Evolutionary conservation across 1,140 invertebrate species (phyloP), one percentile per base, ranked within the genome.

Genomic region (Apis laboriosa): DNA sequence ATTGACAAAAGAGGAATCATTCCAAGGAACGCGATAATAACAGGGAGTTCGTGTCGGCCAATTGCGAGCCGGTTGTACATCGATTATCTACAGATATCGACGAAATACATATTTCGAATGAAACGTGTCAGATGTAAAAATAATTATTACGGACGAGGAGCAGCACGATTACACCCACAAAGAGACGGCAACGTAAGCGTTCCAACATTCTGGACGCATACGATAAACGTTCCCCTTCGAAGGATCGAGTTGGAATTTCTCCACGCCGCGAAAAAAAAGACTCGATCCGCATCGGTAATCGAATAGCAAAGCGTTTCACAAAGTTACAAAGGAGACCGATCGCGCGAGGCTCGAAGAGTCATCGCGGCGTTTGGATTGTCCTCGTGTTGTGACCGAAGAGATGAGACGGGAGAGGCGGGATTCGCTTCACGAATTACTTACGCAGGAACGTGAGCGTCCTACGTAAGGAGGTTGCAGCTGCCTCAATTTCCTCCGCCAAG

Each of bases 351-450:
- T 51, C 12, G 66, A 55, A 75, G 80, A 70, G 34, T 73, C 4
- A 43, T 43, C 49, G 70, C 24, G 28, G 9, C 64, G 43, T 75
- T 43, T 66, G 53, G 49, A 60, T 74, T 1, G 84, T 84, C 83
- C 81, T 90, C 84, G 88, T 34, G 34, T 34, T 4, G 80, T 53
- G n/a, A 24, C 53, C 11, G 84, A 85, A 81, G 81, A 90, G 81
- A 90, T 77, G 81, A 84, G 83, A 84, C 81, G n/a, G n/a, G n/a
- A n/a, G n/a, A 85, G 74, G 66, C 82, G 78, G 34, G 86, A 92
- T 91, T 92, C 90, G 85, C 85, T 90, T 85, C 90, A 89, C 89
- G 89, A 92, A 90, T 91, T 90, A 91, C 89, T 91, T 90, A 90
- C 72, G 85, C 85, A 83, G 85, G 74, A 7, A 91, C 91, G 90